Evolutionary conservation across 2,797 vertebrate species (phyloP), one percentile per base, ranked within the genome.

Genomic region (Discoglossus pictus): DNA sequence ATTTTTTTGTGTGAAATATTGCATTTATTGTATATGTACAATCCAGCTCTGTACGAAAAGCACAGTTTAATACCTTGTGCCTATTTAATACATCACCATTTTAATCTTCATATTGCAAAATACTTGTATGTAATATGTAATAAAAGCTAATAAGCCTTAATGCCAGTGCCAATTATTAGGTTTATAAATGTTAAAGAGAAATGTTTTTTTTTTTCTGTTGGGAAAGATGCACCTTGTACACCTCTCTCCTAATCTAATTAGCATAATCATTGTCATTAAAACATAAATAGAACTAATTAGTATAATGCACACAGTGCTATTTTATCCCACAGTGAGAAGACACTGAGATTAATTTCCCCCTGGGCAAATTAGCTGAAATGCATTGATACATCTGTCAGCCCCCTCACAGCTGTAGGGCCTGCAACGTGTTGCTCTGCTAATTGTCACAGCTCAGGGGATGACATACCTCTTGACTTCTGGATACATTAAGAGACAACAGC

Each of bases 261-360:
- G 13, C 60, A 70, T 63, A 64, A 70, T 70, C 36, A 62, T 63
- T 68, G 58, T 68, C 60, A 63, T 70, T 70, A 70, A 70, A 56
- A 55, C 52, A 59, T 63, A 70, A 70, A 70, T 63, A 48, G 68
- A 63, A 56, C 68, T 58, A 70, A 70, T 70, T 70, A 70, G 68
- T 42, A 47, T 34, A 70, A 56, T 58, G 60, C 67, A 70, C 67
- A 63, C 42, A 63, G 43, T 50, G 60, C 60, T 63, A 58, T 70
- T 63, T 70, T 63, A 63, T 43, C 52, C 42, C 60, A 43, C 51
- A 70, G 68, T 35, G 18, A 58, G 60, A 31, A 62, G 34, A 56
- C 43, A 23, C 60, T 17, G 51, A 55, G 52, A 70, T 70, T 56
- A 48, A 70, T 63, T 56, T 50, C 55, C 51, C 56, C 68, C 18